These are phyloP conservation scores for Chondrosia reniformis DNA, from an alignment of 37 sponge, comb jelly and placozoan genomes.

Conservation along the genomic window DNA sequence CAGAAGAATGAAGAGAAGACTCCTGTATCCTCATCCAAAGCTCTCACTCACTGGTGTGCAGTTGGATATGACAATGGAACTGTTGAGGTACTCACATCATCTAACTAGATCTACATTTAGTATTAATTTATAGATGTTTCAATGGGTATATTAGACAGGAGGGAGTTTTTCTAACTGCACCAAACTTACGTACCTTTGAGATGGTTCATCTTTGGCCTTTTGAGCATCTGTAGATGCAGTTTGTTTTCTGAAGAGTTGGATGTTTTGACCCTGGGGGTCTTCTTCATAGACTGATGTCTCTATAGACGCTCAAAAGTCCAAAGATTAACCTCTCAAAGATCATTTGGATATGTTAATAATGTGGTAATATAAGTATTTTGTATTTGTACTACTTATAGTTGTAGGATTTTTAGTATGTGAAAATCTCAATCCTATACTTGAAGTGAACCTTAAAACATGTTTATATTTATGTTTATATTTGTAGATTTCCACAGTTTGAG, in stretches of 20 bases:
- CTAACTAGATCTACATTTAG: neutral
- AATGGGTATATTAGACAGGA: neutral
- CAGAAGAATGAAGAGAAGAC: too few relatives aligned
- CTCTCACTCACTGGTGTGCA: slow-evolving; percentile 78
- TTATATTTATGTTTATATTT: too few relatives aligned
- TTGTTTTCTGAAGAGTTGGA: too few relatives aligned
- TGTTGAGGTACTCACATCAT: slow-evolving; percentile 60
- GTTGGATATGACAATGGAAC: slow-evolving; percentile 76
- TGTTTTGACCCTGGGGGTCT: too few relatives aligned
- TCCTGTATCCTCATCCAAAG: too few relatives aligned
- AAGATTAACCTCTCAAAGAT: too few relatives aligned
- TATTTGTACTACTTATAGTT: too few relatives aligned
- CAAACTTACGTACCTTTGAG: neutral
- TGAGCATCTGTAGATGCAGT: neutral
- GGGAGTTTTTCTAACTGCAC: neutral
- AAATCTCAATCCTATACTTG: too few relatives aligned
- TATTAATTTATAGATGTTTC: neutral
- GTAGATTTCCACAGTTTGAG: slow-evolving; percentile 42
- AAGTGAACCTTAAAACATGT: too few relatives aligned
- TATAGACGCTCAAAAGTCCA: neutral
- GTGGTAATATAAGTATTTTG: too few relatives aligned
- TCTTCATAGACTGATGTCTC: neutral
- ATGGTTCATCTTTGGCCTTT: neutral
- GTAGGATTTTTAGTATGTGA: too few relatives aligned
- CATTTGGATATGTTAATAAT: too few relatives aligned